Percentiles rank a stretch among this genome's conserved stretches.
These are phyloP conservation scores for Elymnias hypermnestra DNA, from an alignment of 1,140 invertebrate species.

Conservation along the genomic window DNA sequence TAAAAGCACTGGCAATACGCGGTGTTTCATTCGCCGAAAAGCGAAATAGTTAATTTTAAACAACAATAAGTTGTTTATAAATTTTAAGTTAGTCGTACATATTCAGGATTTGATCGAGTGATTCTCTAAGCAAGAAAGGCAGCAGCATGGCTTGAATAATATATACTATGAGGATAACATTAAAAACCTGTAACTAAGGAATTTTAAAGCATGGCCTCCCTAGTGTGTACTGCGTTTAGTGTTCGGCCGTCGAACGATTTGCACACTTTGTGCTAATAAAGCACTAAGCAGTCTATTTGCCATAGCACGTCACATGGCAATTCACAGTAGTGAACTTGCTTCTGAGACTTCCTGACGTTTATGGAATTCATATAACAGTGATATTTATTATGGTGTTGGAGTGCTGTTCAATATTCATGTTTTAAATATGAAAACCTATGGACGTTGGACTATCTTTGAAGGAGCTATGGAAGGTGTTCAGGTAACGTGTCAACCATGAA, in stretches of 20 bases:
- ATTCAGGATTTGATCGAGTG: too few species aligned
- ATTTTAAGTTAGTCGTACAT: too few species aligned
- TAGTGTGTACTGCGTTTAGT: slow-evolving; percentile 9
- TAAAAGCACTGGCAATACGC: too few species aligned
- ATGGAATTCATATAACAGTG: slow-evolving; percentile 12
- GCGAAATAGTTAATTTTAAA: too few species aligned
- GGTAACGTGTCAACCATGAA: slow-evolving; percentile 35
- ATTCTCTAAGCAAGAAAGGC: too few species aligned
- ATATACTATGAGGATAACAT: too few species aligned
- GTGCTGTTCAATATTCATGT: slow-evolving; percentile 2
- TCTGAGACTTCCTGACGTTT: slow-evolving; percentile 28
- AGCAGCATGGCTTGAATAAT: too few species aligned
- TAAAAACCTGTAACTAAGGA: too few species aligned
- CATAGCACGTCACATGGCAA: slow-evolving; percentile 17
- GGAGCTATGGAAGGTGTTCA: slow-evolving; percentile 47
- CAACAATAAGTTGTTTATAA: too few species aligned
- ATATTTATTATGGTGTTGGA: slow-evolving; percentile 11
- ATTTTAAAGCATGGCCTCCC: too few species aligned
- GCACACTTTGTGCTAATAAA: slow-evolving; percentile 69
- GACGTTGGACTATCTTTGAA: slow-evolving; percentile 63
- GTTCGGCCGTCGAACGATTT: slow-evolving; percentile 43
- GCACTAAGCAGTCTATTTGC: slow-evolving; percentile 62
- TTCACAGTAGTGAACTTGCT: slow-evolving; percentile 39
- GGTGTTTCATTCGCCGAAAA: too few species aligned
- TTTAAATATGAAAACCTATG: slow-evolving; percentile 47